Percentiles rank a stretch among this genome's conserved stretches.
Evolutionary conservation across 2,113 vertebrate genomes (phyloP).

Genomic region (Paracanthobrama guichenoti): DNA sequence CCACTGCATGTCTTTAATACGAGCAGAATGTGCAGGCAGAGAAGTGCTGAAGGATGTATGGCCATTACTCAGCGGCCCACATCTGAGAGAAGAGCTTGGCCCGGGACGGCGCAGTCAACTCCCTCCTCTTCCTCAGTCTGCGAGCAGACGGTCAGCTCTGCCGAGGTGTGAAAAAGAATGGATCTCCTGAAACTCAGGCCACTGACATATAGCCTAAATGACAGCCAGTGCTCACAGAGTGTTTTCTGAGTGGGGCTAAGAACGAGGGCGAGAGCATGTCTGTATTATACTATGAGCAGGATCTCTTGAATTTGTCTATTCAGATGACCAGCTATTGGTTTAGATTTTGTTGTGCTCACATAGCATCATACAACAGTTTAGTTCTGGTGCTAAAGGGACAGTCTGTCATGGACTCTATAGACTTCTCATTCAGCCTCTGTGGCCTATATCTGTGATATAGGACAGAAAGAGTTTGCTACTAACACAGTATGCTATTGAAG

Average conservation of each 20-base stretch:
- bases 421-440: no score
- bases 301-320: background rate
- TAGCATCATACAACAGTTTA: background rate
- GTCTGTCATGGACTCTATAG: no score
- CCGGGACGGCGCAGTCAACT: conserved; percentile 40
- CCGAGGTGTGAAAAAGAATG: conserved; percentile 64
- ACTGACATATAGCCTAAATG: conserved; percentile 30
- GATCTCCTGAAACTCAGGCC: conserved; percentile 44
- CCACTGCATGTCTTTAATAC: conserved; percentile 74
- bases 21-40: conserved; percentile 71
- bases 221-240: conserved; percentile 10
- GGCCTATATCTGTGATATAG: no score
- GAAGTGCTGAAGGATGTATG: conserved; percentile 68
- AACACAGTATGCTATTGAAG: no score
- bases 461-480: no score
- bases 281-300: background rate
- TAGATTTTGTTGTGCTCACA: background rate
- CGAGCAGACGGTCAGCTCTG: conserved; percentile 46
- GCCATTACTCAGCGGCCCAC: conserved; percentile 73
- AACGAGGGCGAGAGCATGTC: background rate
- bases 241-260: background rate
- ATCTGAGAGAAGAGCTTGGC: conserved; percentile 64
- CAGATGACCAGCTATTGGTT: background rate
- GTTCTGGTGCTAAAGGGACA: no score
- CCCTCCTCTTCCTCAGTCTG: conserved; percentile 33